phyloP scores from a whole-genome alignment of 2,888 invertebrate genomes.

The Hecatera dysodea region DNA sequence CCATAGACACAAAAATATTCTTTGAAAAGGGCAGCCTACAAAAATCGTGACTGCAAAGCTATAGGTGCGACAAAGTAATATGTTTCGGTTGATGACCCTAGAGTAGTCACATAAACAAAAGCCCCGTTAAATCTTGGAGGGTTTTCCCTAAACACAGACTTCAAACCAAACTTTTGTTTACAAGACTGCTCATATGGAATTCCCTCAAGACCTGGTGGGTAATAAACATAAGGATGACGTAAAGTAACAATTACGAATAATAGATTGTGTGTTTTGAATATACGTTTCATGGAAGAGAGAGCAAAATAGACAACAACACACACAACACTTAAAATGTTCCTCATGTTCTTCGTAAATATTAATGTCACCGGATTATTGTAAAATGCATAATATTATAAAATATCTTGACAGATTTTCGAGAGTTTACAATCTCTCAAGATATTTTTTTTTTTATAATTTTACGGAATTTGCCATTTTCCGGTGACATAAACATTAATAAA shows the following conservation, averaged over 20 bases:
- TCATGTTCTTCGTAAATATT: too few species aligned
- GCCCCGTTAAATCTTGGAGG: rapidly evolving
- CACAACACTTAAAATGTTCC: too few species aligned
- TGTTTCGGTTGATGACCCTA: not conserved
- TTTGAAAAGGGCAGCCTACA: not conserved
- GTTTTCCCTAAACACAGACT: not conserved
- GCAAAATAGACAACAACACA: too few species aligned
- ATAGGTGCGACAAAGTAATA: not conserved
- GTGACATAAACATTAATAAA: not conserved
- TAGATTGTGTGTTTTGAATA: not conserved
- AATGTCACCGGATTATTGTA: too few species aligned
- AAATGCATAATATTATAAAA: too few species aligned
- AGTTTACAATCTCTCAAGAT: too few species aligned
- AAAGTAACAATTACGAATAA: not conserved
- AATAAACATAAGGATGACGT: not conserved
- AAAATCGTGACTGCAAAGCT: not conserved
- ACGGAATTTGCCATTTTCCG: too few species aligned
- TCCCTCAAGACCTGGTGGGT: not conserved
- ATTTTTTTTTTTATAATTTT: too few species aligned
- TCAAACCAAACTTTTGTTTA: not conserved
- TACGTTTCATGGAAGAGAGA: not conserved
- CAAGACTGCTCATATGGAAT: not conserved
- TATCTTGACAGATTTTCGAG: too few species aligned
- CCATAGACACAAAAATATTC: not conserved
- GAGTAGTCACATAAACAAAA: not conserved